Evolutionary conservation across 2,888 invertebrate genomes (phyloP).

Genomic region (Byasa hedistus): DNA sequence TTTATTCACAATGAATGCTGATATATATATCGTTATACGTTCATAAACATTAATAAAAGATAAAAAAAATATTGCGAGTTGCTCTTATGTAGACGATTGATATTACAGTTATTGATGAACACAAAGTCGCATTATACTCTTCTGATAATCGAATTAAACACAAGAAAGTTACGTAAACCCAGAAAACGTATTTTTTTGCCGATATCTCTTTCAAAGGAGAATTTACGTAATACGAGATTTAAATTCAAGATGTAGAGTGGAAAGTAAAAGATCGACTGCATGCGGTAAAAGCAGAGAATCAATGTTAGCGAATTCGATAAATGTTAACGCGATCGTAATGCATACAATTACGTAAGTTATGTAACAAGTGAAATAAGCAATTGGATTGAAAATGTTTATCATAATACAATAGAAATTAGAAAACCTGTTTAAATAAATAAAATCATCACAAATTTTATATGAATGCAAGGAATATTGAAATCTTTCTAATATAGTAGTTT

Average conservation of each 20-base stretch:
- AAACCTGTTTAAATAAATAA: no score
- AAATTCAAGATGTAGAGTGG: constrained; percentile 58
- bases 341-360: constrained; percentile 12
- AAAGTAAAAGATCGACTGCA: constrained; percentile 49
- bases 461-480: no score
- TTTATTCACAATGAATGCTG: not conserved
- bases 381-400: not conserved
- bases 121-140: not conserved
- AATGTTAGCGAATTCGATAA: constrained; percentile 27
- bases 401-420: not conserved
- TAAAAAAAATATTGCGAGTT: no score
- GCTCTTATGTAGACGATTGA: not conserved
- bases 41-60: no score
- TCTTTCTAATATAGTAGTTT: no score
- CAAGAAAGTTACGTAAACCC: constrained; percentile 8
- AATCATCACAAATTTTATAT: no score
- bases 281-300: constrained; percentile 32
- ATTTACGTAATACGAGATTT: constrained; percentile 54
- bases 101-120: not conserved
- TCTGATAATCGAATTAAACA: not conserved
- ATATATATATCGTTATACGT: no score
- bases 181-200: constrained; percentile 7
- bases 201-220: constrained; percentile 34
- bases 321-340: constrained; percentile 6
- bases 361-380: constrained; percentile 6